Conservation (phyloP, 1,140 invertebrate species). For the Conus ventricosus region DNA sequence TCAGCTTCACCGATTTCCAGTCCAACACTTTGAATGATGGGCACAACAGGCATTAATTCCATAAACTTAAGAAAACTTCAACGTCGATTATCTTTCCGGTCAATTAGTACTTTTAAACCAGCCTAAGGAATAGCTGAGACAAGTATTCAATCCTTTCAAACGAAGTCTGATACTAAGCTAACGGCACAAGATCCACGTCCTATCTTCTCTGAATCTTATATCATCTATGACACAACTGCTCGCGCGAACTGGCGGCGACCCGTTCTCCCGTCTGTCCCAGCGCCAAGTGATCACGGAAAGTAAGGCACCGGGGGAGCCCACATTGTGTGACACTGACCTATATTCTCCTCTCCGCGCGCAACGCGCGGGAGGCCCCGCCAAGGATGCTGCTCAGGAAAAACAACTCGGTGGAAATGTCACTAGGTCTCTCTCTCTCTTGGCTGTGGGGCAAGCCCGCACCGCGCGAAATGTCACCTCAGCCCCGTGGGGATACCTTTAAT, state of each 20-base stretch:
- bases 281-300: constrained; percentile 2
- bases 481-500: background rate
- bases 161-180: background rate
- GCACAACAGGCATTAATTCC: background rate
- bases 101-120: too few relatives aligned
- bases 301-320: constrained; percentile 23
- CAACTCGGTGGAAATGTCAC: background rate
- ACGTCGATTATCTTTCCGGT: too few relatives aligned
- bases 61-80: background rate
- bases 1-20: background rate
- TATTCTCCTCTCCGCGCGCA: constrained; percentile 4
- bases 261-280: background rate
- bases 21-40: too few relatives aligned
- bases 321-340: constrained; percentile 40
- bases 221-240: background rate
- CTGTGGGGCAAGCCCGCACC: background rate
- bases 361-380: background rate
- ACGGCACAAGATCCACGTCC: background rate
- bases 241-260: background rate
- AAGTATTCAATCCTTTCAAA: background rate
- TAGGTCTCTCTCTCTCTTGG: background rate
- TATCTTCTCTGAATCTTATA: background rate
- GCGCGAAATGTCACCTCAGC: background rate
- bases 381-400: constrained; percentile 13
- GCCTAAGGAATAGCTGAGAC: background rate